A percentile compares a stretch with the other conserved stretches of the same genome.
Evolutionary conservation across 2,113 vertebrate genomes (phyloP).

Genomic region (Percopsis transmontana): DNA sequence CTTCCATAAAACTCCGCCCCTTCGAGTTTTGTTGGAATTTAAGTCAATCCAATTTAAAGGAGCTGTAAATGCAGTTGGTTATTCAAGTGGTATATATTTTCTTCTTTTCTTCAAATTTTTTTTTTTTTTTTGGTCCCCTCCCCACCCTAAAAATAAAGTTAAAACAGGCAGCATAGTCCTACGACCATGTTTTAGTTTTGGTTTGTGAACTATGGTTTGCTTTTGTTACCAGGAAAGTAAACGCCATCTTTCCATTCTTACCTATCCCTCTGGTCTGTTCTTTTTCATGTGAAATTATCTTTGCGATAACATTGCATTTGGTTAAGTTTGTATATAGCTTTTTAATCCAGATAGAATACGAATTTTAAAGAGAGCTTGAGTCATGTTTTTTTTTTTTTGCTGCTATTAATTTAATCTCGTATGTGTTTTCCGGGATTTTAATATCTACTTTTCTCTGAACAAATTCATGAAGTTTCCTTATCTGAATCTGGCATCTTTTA

Average conservation of each 20-base stretch:
- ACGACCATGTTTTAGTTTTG: no score
- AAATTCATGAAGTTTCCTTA: conserved; percentile 8
- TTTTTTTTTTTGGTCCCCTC: no score
- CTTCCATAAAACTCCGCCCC: no score
- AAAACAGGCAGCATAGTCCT: no score
- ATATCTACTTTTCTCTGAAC: neutral
- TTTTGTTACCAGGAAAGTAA: no score
- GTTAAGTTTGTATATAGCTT: neutral
- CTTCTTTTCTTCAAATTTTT: no score
- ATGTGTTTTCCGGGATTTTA: neutral
- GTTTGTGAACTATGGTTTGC: no score
- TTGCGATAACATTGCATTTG: neutral
- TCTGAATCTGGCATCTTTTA: conserved; percentile 34
- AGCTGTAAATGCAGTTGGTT: no score
- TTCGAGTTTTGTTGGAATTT: no score
- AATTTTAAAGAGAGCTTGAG: neutral
- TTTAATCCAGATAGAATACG: neutral
- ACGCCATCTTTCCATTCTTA: neutral
- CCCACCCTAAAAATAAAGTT: no score
- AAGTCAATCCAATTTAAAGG: no score
- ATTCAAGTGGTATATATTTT: no score
- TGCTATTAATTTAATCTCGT: neutral
- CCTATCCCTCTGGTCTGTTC: neutral
- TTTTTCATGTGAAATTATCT: neutral
- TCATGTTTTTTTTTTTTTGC: neutral